phyloP scores from a whole-genome alignment of 1,140 invertebrate species.

The Piezodorus guildinii region DNA sequence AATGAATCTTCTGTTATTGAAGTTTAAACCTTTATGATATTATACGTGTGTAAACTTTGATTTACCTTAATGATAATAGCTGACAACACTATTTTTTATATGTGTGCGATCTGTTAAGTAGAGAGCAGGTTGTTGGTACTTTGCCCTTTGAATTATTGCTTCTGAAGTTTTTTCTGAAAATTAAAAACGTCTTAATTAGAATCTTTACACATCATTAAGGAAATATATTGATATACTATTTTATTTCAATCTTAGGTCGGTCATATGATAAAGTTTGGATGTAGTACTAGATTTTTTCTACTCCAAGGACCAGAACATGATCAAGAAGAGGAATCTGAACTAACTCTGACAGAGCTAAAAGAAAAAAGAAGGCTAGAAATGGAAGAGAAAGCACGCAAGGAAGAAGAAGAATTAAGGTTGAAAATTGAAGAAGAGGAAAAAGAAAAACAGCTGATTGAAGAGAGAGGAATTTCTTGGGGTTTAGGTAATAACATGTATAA shows the following conservation, averaged over 20 bases:
- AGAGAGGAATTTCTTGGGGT: constrained; percentile 78
- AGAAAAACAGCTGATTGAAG: constrained; percentile 38
- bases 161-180: too few relatives aligned
- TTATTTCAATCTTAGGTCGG: constrained; percentile 49
- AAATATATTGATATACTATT: not conserved
- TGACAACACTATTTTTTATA: too few relatives aligned
- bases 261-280: constrained; percentile 85
- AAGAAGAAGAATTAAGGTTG: constrained; percentile 40
- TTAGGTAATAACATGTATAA: constrained; percentile 50
- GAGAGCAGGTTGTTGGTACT: too few relatives aligned
- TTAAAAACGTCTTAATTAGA: not conserved
- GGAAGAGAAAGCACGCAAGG: constrained; percentile 39
- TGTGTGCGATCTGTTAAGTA: too few relatives aligned
- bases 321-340: constrained; percentile 70
- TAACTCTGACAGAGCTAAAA: constrained; percentile 70
- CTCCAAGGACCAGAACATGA: constrained; percentile 76
- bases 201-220: not conserved
- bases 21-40: too few relatives aligned
- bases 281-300: constrained; percentile 73
- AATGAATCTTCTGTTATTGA: too few relatives aligned
- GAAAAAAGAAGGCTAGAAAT: constrained; percentile 44
- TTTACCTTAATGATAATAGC: too few relatives aligned
- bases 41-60: too few relatives aligned
- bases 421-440: constrained; percentile 36
- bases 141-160: too few relatives aligned